Base-by-base conservation (phyloP, 2,797 vertebrate species). In the Poeciliopsis paucimaculata region DNA sequence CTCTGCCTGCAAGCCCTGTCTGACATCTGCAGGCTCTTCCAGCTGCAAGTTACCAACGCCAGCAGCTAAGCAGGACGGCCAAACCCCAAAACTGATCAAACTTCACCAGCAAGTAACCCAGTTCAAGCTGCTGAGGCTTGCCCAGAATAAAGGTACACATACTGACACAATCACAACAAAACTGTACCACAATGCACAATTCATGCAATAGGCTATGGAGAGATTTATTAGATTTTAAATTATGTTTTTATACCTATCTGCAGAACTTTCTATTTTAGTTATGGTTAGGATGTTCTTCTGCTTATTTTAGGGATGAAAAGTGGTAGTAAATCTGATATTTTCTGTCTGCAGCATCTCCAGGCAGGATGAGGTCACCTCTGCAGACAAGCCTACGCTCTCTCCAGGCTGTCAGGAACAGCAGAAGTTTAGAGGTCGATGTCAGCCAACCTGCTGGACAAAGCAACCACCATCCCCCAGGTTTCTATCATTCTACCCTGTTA, bases 401-500 rank as follows among this genome's bases (percentile, higher is more conserved):
- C 18, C 96, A 96, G 88, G 95, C 96, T 0, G 94, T 96, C 0
- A 93, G 96, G 49, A 95, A 95, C 93, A 96, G 96, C 60, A 89
- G 95, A 7, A 96, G 95, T 85, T 79, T 96, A 85, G 96, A 97
- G 68, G 91, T 77, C 0, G 93, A 96, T 0, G 88, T 96, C 72
- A 89, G 87, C 86, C 89, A 82, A 55, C 89, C 94, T 3, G 79
- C 86, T 81, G 93, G 92, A 26, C 94, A 92, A 26, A 90, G 91
- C 49, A 12, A 16, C 28, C 26, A 39, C 47, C 57, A 73, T 39
- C 39, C 74, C 49, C 28, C 87, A 87, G 92, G 91, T 94, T 55
- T 76, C 76, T 34, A 76, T 64, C 20, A 4, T 45, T 71, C 68
- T 3, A 3, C 43, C 6, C 68, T 16, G 11, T 26, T 12, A n/a